Evolutionary conservation across 2,797 vertebrate genomes (phyloP), one percentile per base, ranked within the genome.

Genomic region (Alosa sapidissima): DNA sequence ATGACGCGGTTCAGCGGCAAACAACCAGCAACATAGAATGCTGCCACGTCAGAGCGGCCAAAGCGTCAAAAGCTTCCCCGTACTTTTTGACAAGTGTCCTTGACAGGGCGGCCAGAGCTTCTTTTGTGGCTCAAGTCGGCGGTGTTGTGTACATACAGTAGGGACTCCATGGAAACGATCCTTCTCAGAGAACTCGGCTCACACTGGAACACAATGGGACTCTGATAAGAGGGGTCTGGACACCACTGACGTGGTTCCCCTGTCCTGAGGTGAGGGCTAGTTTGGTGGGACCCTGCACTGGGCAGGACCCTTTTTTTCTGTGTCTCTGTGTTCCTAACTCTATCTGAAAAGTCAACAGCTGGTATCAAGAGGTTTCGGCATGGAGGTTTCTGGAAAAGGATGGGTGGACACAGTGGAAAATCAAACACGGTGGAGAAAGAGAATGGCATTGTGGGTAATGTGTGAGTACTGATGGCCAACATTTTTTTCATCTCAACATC

Each of bases 321-420:
- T 36, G 19, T 58, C 47, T 33, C 62, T 21, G 14, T n/a, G 85
- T 82, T 54, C 21, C 72, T 49, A 48, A 55, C 28, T 65, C 41
- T 87, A 85, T 72, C 81, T 24, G 33, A 49, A 87, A 83, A 83
- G 78, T 86, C 86, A 87, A 88, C 85, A 86, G 49, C 47, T 28
- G 65, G 68, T 89, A 87, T 88, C 83, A 28, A 51, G 78, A n/a
- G 3, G 21, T 52, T 81, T 48, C 36, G 58, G 41, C 54, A 0
- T 0, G 36, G 68, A 84, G 11, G 10, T 33, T 81, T 55, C 68
- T 19, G 94, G 93, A 92, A 93, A 93, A 94, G 95, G 94, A 94
- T 93, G 92, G 90, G 94, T 91, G 89, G 93, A 83, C 13, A 83
- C 54, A 36, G 65, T 28, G 72, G 82, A 54, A 68, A 72, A 24